These are phyloP conservation scores for Notoglanidium macrostoma DNA, from an alignment of 2,797 vertebrate species.

Conservation along the genomic window DNA sequence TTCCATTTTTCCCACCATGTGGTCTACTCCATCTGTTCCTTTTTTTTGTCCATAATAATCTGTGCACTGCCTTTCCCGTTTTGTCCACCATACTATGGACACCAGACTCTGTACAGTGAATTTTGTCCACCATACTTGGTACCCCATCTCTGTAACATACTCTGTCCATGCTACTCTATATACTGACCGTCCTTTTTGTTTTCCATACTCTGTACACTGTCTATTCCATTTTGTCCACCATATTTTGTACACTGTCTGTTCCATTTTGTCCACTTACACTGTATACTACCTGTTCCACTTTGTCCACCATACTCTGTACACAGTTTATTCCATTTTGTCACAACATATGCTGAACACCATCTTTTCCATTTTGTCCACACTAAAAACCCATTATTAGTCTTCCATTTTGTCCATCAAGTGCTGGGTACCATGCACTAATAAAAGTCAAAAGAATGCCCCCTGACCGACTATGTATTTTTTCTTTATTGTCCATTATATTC, in stretches of 20 bases:
- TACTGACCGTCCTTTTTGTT: neutral
- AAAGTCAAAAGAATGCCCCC: neutral
- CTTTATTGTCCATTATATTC: neutral
- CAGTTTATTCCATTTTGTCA: neutral
- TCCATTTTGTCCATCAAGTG: neutral
- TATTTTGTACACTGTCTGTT: neutral
- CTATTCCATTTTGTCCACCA: neutral
- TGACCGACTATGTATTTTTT: neutral
- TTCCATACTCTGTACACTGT: too few species aligned
- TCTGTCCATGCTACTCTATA: neutral
- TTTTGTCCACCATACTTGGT: neutral
- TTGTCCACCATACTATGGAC: neutral
- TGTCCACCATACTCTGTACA: neutral
- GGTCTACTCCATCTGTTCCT: neutral
- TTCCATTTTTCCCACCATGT: neutral
- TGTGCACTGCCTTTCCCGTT: neutral
- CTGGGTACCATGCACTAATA: neutral
- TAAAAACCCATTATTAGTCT: too few species aligned
- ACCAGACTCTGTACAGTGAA: too few species aligned
- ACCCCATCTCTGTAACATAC: neutral
- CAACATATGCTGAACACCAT: neutral
- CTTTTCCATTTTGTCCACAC: neutral
- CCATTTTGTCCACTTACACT: neutral
- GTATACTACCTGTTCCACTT: neutral
- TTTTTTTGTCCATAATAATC: neutral